Conservation (phyloP, 2,888 invertebrate species). For the Xestoiulus laeticollis region DNA sequence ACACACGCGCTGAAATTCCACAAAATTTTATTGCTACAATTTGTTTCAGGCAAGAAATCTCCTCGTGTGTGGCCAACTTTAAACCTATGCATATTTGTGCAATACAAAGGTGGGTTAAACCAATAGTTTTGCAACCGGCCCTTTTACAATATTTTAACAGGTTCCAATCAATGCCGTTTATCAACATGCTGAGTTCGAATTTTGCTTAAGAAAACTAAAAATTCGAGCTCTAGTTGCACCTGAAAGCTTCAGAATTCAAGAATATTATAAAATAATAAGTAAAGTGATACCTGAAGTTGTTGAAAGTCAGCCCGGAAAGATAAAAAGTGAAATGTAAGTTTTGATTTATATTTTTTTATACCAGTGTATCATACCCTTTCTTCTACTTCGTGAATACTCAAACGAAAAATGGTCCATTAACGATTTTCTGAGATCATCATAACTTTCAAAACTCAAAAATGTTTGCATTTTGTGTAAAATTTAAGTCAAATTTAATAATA, state of each 20-base stretch:
- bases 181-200: slow-evolving; percentile 74
- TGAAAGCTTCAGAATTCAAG: slow-evolving; percentile 71
- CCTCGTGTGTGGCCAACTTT: no score
- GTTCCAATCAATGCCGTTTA: slow-evolving; percentile 83
- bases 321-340: slow-evolving; percentile 28
- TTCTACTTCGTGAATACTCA: no score
- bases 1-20: not conserved
- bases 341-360: not conserved
- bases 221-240: slow-evolving; percentile 75
- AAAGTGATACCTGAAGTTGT: slow-evolving; percentile 70
- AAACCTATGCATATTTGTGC: no score
- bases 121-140: no score
- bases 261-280: slow-evolving; percentile 74
- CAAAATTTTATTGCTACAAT: no score
- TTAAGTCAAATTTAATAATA: no score
- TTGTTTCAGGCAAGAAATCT: no score
- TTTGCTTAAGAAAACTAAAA: slow-evolving; percentile 76
- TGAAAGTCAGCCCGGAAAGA: slow-evolving; percentile 61
- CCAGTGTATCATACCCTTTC: not conserved
- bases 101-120: no score
- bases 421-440: no score
- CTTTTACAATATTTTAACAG: slow-evolving; percentile 61
- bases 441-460: no score
- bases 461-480: slow-evolving; percentile 45
- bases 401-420: no score